Percentiles rank a stretch among this genome's conserved stretches.
phyloP scores from a whole-genome alignment of 2,113 vertebrate genomes.

The Crotophaga sulcirostris region DNA sequence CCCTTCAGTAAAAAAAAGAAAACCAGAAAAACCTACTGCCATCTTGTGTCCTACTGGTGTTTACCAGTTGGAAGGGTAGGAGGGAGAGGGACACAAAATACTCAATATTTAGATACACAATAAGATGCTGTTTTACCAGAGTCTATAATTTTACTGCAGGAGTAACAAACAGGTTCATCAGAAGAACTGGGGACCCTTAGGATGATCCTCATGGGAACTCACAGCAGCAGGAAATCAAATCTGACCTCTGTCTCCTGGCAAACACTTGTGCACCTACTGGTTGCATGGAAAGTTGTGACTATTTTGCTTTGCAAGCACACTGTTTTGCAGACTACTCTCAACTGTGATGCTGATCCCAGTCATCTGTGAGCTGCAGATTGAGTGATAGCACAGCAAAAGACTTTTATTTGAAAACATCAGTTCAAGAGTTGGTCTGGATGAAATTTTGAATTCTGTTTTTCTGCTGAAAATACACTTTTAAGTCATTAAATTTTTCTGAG shows the following conservation, averaged over 20 bases:
- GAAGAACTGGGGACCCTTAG: background rate
- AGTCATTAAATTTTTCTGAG: background rate
- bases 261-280: background rate
- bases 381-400: background rate
- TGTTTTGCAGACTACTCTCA: background rate
- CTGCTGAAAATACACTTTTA: background rate
- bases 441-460: background rate
- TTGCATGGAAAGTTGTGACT: background rate
- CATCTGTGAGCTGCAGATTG: background rate
- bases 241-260: background rate
- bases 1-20: background rate
- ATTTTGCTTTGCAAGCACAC: background rate
- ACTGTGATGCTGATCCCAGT: background rate
- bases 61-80: background rate
- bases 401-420: background rate
- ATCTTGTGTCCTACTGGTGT: background rate
- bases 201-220: background rate
- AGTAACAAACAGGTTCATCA: background rate
- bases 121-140: background rate
- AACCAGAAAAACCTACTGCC: slow-evolving; percentile 2
- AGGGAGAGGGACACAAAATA: background rate
- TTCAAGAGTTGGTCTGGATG: background rate
- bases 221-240: background rate
- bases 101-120: background rate
- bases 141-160: background rate